Evolutionary conservation across 2,797 vertebrate species (phyloP), one percentile per base, ranked within the genome.

Genomic region (Molossus alvarezi): DNA sequence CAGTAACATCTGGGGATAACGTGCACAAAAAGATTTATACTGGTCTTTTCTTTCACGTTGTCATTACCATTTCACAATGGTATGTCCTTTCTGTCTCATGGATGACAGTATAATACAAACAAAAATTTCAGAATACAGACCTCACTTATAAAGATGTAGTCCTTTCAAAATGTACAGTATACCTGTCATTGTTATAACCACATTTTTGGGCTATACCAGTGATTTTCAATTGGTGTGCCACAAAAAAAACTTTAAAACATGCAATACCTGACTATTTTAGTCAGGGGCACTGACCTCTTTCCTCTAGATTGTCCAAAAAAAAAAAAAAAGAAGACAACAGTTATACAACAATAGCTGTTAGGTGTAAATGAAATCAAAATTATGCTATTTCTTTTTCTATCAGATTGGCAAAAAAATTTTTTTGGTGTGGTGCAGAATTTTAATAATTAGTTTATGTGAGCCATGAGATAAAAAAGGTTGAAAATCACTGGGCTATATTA

Each of bases 1-100:
- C 48, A 86, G 71, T 81, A 88, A 88, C 67, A 87, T 91, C 81
- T 93, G 81, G 73, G 76, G 80, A 84, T 87, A 76, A 41, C 17
- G n/a, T 80, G 29, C 18, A 95, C 37, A 73, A 71, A 92, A 76
- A 94, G 90, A 92, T 92, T 89, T 58, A 91, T 17, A 82, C 45
- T 14, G 41, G 64, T 10, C 58, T 82, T 90, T 82, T 29, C 69
- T 81, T 93, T 83, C 65, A 87, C 69, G 82, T 87, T 91, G 41
- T 58, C 55, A 81, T 92, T 62, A 80, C 77, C 64, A 17, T 33
- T 77, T 93, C 76, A 89, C 7, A 86, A 53, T 1, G 90, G 20
- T n/a, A 72, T 18, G 41, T 77, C 15, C 33, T 77, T 93, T 95
- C 48, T 73, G 29, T 60, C 17, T 95, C 33, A 77, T 57, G 71